Evolutionary conservation across 2,888 invertebrate genomes (phyloP).

Genomic region (Deroplatys truncata): DNA sequence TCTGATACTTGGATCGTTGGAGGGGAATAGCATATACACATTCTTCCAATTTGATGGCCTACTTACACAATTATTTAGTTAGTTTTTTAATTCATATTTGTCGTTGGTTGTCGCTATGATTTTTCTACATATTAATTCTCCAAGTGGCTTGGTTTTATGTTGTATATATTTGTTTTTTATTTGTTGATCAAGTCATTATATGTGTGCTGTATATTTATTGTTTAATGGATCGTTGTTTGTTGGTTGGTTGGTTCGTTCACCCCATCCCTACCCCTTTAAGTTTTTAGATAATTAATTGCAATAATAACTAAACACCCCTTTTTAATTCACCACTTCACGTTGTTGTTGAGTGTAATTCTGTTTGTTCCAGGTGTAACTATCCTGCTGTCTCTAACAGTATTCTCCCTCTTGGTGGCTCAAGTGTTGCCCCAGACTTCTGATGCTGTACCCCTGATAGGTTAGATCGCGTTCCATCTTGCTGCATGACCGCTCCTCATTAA

Average conservation of each 20-base stretch:
- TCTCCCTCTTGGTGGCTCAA: slow-evolving; percentile 98
- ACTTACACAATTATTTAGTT: slow-evolving; percentile 11
- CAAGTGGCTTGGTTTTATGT: not conserved
- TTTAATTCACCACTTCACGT: not conserved
- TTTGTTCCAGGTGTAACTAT: slow-evolving; percentile 88
- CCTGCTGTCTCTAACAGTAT: slow-evolving; percentile 98
- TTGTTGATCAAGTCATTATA: not conserved
- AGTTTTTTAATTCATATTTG: not conserved
- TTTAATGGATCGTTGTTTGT: slow-evolving; percentile 1
- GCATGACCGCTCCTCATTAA: not conserved
- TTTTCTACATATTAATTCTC: not conserved
- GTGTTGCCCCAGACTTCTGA: slow-evolving; percentile 99
- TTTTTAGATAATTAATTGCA: not conserved
- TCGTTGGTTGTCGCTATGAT: not conserved
- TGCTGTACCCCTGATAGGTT: slow-evolving; percentile 98
- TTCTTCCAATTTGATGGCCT: slow-evolving; percentile 25
- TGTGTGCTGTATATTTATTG: slow-evolving; percentile 7
- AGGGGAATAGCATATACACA: slow-evolving; percentile 32
- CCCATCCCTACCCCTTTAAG: not conserved
- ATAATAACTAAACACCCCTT: not conserved
- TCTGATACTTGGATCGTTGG: slow-evolving; percentile 38
- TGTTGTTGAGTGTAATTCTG: slow-evolving; percentile 28
- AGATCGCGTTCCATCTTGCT: slow-evolving; percentile 27
- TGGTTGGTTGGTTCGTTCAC: not conserved
- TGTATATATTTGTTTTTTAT: not conserved